Evolutionary conservation across 2,797 vertebrate genomes (phyloP).

Genomic region (Chloroceryle amazona): DNA sequence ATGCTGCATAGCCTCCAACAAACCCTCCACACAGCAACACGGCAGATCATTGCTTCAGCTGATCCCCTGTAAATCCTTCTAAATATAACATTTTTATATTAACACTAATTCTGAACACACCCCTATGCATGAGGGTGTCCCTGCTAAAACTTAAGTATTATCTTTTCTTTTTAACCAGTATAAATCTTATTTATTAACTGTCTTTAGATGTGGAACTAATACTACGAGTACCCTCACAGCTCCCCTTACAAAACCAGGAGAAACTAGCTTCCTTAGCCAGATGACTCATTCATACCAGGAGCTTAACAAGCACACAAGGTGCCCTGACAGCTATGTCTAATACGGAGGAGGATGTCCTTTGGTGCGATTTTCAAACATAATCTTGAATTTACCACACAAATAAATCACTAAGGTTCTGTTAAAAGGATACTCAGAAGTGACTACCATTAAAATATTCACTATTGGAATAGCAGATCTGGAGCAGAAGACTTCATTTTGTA

Average conservation of each 20-base stretch:
- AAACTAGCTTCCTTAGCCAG: neutral
- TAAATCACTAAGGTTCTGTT: neutral
- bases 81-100: neutral
- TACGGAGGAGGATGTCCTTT: fast-evolving
- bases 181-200: neutral
- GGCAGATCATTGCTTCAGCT: neutral
- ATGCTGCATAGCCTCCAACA: neutral
- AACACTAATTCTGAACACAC: neutral
- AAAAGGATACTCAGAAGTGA: neutral
- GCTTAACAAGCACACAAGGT: neutral
- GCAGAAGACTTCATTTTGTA: neutral
- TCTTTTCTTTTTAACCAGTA: neutral
- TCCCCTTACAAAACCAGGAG: neutral
- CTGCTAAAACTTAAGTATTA: neutral
- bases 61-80: neutral
- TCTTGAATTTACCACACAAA: neutral
- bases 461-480: neutral
- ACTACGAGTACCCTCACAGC: neutral
- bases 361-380: neutral
- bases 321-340: neutral
- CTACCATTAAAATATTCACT: neutral
- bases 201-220: neutral
- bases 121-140: neutral
- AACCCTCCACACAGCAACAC: fast-evolving
- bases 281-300: neutral